Evolutionary conservation across 2,888 invertebrate genomes (phyloP).

Genomic region (Cenopis cana): DNA sequence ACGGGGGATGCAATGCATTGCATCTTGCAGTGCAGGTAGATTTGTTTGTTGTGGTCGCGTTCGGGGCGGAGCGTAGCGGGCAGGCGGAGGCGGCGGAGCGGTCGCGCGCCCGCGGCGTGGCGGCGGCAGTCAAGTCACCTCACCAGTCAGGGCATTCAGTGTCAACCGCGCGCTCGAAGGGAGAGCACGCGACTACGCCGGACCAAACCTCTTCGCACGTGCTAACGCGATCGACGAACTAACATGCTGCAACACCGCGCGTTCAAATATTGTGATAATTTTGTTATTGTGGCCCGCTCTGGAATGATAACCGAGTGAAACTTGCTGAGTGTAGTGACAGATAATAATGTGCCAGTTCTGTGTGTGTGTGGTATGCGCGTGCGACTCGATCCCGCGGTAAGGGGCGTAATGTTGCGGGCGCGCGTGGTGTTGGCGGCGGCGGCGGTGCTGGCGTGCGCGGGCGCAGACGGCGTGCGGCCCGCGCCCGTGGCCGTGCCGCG

Average conservation of each 20-base stretch:
- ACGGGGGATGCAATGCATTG: too few species aligned
- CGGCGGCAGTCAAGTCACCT: slow-evolving; percentile 55
- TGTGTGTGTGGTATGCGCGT: slow-evolving; percentile 30
- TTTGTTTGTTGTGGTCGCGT: slow-evolving; percentile 19
- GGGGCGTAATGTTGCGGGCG: slow-evolving; percentile 49
- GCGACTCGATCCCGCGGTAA: slow-evolving; percentile 48
- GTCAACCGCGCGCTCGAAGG: slow-evolving; percentile 51
- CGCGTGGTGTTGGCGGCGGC: slow-evolving; percentile 59
- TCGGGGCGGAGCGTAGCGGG: not conserved
- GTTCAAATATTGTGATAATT: slow-evolving; percentile 15
- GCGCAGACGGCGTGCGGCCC: slow-evolving; percentile 60
- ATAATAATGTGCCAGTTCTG: slow-evolving; percentile 32
- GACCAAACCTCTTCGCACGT: slow-evolving; percentile 59
- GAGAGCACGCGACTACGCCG: slow-evolving; percentile 56
- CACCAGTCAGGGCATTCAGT: slow-evolving; percentile 48
- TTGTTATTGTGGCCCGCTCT: not conserved
- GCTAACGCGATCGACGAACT: slow-evolving; percentile 49
- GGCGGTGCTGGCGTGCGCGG: slow-evolving; percentile 54
- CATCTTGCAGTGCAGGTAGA: not conserved
- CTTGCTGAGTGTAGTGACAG: slow-evolving; percentile 17
- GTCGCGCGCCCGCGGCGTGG: slow-evolving; percentile 23
- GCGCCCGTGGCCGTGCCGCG: slow-evolving; percentile 71
- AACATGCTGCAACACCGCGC: slow-evolving; percentile 19
- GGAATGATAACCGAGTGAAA: slow-evolving; percentile 32
- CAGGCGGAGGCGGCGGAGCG: too few species aligned